Evolutionary conservation across 1,140 invertebrate species (phyloP).

Genomic region (Arctopsyche grandis): DNA sequence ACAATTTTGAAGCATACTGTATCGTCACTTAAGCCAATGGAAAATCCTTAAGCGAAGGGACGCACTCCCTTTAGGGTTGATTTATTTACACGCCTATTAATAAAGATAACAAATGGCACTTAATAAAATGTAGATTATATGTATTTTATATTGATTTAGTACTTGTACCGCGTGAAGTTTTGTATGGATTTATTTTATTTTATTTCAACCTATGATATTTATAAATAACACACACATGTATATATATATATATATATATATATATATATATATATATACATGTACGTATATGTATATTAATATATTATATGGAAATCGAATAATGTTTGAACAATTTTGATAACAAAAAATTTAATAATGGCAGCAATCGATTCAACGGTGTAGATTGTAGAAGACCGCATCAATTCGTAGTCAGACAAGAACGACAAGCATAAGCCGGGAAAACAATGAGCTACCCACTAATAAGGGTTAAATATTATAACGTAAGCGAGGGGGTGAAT

Average conservation of each 20-base stretch:
- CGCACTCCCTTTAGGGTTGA: constrained; percentile 45
- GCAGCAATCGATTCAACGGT: neutral
- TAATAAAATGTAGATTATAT: constrained; percentile 42
- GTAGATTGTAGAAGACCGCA: constrained; percentile 10
- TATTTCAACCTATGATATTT: neutral
- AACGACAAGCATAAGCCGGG: constrained; percentile 60
- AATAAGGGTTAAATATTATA: constrained; percentile 64
- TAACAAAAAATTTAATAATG: neutral
- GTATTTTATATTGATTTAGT: constrained; percentile 46
- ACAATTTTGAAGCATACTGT: neutral
- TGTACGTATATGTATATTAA: too few species aligned
- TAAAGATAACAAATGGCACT: constrained; percentile 52
- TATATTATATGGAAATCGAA: neutral
- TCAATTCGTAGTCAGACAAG: neutral
- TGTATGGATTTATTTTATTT: too few species aligned
- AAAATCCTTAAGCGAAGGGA: constrained; percentile 49
- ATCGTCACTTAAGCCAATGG: constrained; percentile 6
- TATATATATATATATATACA: too few species aligned
- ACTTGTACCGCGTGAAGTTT: neutral
- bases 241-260: too few species aligned
- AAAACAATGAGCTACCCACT: constrained; percentile 64
- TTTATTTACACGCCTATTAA: constrained; percentile 52
- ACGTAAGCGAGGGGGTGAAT: constrained; percentile 51
- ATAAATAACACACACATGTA: too few species aligned
- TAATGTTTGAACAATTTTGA: neutral